phyloP scores from a whole-genome alignment of 2,113 vertebrate genomes.

The Tricholaema leucomelas region DNA sequence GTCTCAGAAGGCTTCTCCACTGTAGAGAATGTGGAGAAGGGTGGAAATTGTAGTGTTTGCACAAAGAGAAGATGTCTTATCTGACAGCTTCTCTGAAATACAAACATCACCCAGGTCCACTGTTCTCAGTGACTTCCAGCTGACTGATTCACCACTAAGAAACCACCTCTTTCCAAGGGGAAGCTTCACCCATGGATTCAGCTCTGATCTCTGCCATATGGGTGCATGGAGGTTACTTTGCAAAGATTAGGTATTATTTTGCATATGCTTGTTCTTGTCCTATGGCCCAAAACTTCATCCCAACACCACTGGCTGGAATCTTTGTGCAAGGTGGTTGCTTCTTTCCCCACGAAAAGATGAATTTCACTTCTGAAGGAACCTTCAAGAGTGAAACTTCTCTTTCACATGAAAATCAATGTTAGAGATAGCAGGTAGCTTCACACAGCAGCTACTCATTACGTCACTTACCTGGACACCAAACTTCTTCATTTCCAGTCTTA shows the following conservation, averaged over 20 bases:
- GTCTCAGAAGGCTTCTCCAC: neutral
- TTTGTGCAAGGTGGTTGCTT: neutral
- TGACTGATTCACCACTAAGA: neutral
- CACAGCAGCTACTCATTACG: neutral
- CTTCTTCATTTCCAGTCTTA: conserved; percentile 82
- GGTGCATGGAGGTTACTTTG: neutral
- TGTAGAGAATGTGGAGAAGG: neutral
- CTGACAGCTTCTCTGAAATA: neutral
- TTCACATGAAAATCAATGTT: neutral
- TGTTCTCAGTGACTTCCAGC: neutral
- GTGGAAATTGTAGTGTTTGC: neutral
- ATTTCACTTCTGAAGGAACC: neutral
- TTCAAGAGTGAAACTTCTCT: neutral
- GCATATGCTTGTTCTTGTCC: neutral
- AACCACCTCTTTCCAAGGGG: neutral
- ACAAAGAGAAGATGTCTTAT: neutral
- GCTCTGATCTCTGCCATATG: neutral
- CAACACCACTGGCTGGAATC: neutral
- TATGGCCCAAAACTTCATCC: neutral
- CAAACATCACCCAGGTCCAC: neutral
- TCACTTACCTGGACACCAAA: conserved; percentile 78
- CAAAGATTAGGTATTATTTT: neutral
- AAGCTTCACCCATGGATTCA: neutral
- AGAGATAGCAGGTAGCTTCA: neutral
- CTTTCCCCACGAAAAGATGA: neutral